Evolutionary conservation across 2,113 vertebrate species (phyloP).

Genomic region (Oxyruncus cristatus): DNA sequence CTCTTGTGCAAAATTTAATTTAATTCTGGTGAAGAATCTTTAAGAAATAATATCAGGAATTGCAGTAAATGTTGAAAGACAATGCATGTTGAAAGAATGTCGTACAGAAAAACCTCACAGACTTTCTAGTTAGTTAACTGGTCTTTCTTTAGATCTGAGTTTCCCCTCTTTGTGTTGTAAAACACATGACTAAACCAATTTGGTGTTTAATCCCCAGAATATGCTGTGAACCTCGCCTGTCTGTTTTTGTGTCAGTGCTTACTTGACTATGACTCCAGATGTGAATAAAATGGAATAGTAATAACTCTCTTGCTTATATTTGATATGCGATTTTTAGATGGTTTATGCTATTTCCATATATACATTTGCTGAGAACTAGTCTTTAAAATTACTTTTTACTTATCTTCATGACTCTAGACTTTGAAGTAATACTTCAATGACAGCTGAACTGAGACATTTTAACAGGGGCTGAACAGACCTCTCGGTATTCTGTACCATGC

Average conservation of each 20-base stretch:
- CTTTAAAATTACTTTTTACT: slow-evolving; percentile 70
- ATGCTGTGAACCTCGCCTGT: background rate
- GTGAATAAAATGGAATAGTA: slow-evolving; percentile 51
- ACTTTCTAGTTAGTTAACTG: slow-evolving; percentile 11
- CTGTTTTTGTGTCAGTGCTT: slow-evolving; percentile 6
- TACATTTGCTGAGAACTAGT: slow-evolving; percentile 48
- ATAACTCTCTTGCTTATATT: slow-evolving; percentile 42
- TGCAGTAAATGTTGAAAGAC: slow-evolving; percentile 18
- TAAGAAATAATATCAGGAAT: slow-evolving; percentile 20
- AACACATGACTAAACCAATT: slow-evolving; percentile 43
- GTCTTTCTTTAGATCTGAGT: background rate
- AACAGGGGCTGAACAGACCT: slow-evolving; percentile 36
- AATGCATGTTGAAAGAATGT: too few relatives aligned
- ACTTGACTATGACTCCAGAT: slow-evolving; percentile 38
- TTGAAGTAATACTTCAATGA: slow-evolving; percentile 66
- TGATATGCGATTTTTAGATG: slow-evolving; percentile 4
- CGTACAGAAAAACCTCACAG: background rate
- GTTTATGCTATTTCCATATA: slow-evolving; percentile 45
- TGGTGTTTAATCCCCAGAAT: slow-evolving; percentile 17
- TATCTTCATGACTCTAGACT: slow-evolving; percentile 61
- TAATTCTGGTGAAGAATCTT: slow-evolving; percentile 25
- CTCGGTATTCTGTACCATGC: slow-evolving; percentile 59
- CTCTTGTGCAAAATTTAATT: slow-evolving; percentile 41
- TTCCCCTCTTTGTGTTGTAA: background rate
- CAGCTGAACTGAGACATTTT: slow-evolving; percentile 60